Percentiles rank a stretch among this genome's conserved stretches.
phyloP scores from a whole-genome alignment of 2,113 vertebrate genomes.

The Loxodonta africana region DNA sequence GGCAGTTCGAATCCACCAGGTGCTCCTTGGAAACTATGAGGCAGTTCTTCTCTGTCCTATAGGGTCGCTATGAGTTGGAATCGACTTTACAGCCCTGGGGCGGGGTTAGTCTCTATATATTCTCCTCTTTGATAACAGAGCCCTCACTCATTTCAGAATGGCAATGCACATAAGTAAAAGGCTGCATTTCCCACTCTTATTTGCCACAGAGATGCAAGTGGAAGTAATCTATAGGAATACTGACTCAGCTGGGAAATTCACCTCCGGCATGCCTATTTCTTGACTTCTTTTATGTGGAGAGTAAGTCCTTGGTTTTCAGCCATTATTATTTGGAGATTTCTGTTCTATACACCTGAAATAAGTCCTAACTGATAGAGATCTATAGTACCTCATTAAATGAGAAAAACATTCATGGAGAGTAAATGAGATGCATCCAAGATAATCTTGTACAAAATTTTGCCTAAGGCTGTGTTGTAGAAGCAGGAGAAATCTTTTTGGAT shows the following conservation, averaged over 20 bases:
- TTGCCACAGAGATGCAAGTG: neutral
- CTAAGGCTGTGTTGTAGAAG: slow-evolving; percentile 21
- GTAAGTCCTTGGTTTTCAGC: slow-evolving; percentile 12
- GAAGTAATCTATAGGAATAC: neutral
- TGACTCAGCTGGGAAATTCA: neutral
- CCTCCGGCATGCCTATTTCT: neutral
- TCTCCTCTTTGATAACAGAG: neutral
- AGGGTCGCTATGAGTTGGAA: too few species aligned
- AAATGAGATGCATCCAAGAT: slow-evolving; percentile 24
- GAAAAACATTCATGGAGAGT: neutral
- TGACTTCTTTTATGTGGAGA: neutral
- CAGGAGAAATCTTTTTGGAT: neutral
- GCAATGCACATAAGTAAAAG: neutral
- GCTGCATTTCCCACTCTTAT: neutral
- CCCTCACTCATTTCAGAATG: neutral
- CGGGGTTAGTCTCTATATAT: neutral
- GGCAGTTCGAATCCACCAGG: too few species aligned
- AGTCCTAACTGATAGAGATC: neutral
- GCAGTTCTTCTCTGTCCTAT: too few species aligned
- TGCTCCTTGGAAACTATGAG: too few species aligned
- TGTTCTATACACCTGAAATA: neutral
- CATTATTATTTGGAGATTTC: slow-evolving; percentile 32
- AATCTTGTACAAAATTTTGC: slow-evolving; percentile 53
- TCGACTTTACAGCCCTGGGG: too few species aligned
- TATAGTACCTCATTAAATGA: slow-evolving; percentile 44